Evolutionary conservation across 2,888 invertebrate genomes (phyloP), one percentile per base, ranked within the genome.

Genomic region (Dexiosoma caninum): DNA sequence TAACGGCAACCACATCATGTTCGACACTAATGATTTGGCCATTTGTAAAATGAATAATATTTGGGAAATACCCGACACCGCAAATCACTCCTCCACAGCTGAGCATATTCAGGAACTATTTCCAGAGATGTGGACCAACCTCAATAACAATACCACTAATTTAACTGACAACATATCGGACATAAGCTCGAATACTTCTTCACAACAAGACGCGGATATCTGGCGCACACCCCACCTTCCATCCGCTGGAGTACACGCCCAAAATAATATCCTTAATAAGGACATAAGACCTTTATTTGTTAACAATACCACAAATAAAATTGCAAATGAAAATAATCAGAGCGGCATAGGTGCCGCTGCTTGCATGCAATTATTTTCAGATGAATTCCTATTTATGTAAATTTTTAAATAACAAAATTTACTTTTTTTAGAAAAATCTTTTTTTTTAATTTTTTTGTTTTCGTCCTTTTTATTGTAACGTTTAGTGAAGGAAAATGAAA

Each of bases 331-430:
- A 81, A 81, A 77, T 67, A 77, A 71, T 57, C 21, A 81, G 67
- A 42, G 72, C 64, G 86, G 85, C 4, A 59, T 81, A 51, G 84
- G 83, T 27, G 84, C 83, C 53, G 84, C 81, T 69, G 89, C 92
- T 89, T 89, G 91, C 91, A 91, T 93, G 85, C 93, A 93, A 88
- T 91, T 93, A 80, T 92, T 93, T 88, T 92, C 93, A 78, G 93
- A 92, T 88, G 92, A 93, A 87, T 92, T 92, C 89, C 92, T 92
- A 81, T 77, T 81, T 77, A 74, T 81, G 81, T 84, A 91, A 92
- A 87, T 93, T 93, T 88, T 30, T 37, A 32, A 3, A 51, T 37
- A 51, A 46, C 2, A 64, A 74, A 46, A 57, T 40, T 32, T 32
- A 10, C 19, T 0, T 82, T 76, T 64, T 78, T 78, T 76, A 78